phyloP scores from a whole-genome alignment of 2,888 invertebrate species.

The Rhimphoctona megacephalus region DNA sequence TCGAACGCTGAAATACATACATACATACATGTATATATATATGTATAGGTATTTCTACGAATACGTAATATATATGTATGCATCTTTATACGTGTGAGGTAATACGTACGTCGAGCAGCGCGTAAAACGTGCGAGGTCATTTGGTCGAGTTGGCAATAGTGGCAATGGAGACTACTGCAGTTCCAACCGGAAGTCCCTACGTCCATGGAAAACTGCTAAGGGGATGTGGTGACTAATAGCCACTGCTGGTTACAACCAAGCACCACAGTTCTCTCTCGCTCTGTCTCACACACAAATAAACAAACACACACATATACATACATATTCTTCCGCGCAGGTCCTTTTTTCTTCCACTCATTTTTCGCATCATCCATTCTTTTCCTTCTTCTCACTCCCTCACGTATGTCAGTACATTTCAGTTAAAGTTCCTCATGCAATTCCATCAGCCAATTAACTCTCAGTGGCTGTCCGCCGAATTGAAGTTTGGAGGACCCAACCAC shows the following conservation, averaged over 20 bases:
- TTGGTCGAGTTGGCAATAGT: constrained; percentile 64
- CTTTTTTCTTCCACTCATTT: constrained; percentile 53
- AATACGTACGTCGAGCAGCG: constrained; percentile 51
- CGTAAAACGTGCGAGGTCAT: constrained; percentile 67
- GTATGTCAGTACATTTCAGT: constrained; percentile 56
- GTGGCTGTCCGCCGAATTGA: background rate
- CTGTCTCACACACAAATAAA: constrained; percentile 1
- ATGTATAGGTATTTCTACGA: background rate
- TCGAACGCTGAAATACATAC: constrained; percentile 57
- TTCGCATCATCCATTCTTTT: constrained; percentile 25
- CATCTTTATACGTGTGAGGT: constrained; percentile 31
- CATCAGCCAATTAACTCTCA: constrained; percentile 53
- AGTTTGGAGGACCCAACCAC: background rate
- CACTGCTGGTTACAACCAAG: constrained; percentile 74
- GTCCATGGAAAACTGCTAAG: constrained; percentile 63
- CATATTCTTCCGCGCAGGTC: background rate
- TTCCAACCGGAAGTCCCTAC: constrained; percentile 70
- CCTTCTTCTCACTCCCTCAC: constrained; percentile 19
- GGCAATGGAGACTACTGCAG: constrained; percentile 69
- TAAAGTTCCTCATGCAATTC: constrained; percentile 32
- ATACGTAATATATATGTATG: constrained; percentile 10
- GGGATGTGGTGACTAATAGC: constrained; percentile 78
- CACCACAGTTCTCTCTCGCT: constrained; percentile 67
- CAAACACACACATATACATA: background rate
- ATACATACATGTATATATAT: constrained; percentile 2